These are phyloP conservation scores for Cerceris rybyensis DNA, from an alignment of 2,888 invertebrate genomes.

Conservation along the genomic window DNA sequence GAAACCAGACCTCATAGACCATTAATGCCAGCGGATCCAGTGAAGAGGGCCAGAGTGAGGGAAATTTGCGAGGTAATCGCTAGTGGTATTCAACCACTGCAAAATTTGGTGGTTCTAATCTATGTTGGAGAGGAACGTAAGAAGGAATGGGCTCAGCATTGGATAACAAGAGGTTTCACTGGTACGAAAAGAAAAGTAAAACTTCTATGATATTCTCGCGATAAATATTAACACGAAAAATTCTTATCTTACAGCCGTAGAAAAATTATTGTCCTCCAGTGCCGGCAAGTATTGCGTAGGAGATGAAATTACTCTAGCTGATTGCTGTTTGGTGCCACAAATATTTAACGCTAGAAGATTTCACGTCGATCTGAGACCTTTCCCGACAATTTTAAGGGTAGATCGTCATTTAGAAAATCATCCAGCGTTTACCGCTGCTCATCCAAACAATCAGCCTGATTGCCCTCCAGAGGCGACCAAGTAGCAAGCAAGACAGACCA, in stretches of 20 bases:
- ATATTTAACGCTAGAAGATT: slow-evolving; percentile 97
- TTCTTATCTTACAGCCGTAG: slow-evolving; percentile 87
- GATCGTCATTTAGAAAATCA: slow-evolving; percentile 93
- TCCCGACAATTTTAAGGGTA: slow-evolving; percentile 94
- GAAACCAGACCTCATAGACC: slow-evolving; percentile 94
- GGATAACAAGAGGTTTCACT: slow-evolving; percentile 93
- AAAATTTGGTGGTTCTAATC: slow-evolving; percentile 94
- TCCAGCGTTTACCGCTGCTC: slow-evolving; percentile 95
- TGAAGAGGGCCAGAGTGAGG: slow-evolving; percentile 94
- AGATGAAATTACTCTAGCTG: slow-evolving; percentile 96
- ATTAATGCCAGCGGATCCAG: slow-evolving; percentile 94
- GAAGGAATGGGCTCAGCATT: slow-evolving; percentile 96
- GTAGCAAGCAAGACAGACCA: slow-evolving; percentile 84
- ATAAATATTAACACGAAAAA: neutral
- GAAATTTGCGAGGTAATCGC: slow-evolving; percentile 96
- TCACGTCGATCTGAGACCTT: slow-evolving; percentile 94
- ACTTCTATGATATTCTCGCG: neutral
- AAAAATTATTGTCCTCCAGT: slow-evolving; percentile 91
- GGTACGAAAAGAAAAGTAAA: slow-evolving; percentile 77
- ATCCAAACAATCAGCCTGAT: slow-evolving; percentile 96
- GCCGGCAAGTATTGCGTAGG: slow-evolving; percentile 97
- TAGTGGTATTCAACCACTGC: slow-evolving; percentile 97
- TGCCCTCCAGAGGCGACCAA: slow-evolving; percentile 94
- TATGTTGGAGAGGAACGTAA: slow-evolving; percentile 94
- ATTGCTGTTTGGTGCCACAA: slow-evolving; percentile 97